Percentiles rank a stretch among this genome's conserved stretches.
phyloP scores from a whole-genome alignment of 2,797 vertebrate species.

The Hypotaenidia okinawae region DNA sequence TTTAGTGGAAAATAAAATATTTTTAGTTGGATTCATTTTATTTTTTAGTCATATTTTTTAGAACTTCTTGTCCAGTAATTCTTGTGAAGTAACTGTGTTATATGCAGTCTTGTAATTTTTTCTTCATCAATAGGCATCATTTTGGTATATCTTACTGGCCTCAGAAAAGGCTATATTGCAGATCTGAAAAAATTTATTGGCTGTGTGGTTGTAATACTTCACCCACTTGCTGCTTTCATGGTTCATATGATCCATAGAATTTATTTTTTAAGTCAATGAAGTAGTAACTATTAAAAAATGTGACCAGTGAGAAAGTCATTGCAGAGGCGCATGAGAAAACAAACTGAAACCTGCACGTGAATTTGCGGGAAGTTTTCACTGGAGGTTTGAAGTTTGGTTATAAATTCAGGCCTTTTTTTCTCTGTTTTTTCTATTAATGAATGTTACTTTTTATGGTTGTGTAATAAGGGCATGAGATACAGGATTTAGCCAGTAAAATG shows the following conservation, averaged over 20 bases:
- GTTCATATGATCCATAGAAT: not conserved
- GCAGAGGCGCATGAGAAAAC: not conserved
- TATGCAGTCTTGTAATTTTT: not conserved
- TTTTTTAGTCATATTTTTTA: not conserved
- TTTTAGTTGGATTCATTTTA: accelerated
- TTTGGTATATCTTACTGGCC: not conserved
- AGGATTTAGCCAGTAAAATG: not conserved
- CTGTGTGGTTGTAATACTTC: not conserved
- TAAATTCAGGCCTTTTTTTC: not conserved
- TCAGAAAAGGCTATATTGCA: not conserved
- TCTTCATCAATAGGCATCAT: not conserved
- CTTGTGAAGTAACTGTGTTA: not conserved
- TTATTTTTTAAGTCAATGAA: not conserved
- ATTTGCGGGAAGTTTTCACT: not conserved
- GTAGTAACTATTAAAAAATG: not conserved
- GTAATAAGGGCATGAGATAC: not conserved
- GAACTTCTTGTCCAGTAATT: accelerated
- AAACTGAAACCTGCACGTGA: not conserved
- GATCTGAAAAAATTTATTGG: not conserved
- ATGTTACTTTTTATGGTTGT: not conserved
- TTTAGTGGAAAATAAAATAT: not conserved
- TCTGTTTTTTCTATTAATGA: not conserved
- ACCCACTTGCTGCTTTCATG: not conserved
- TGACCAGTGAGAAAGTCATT: not conserved
- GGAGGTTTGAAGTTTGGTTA: not conserved